These are phyloP conservation scores for Habrosyne pyritoides DNA, from an alignment of 2,888 invertebrate genomes.

Conservation along the genomic window DNA sequence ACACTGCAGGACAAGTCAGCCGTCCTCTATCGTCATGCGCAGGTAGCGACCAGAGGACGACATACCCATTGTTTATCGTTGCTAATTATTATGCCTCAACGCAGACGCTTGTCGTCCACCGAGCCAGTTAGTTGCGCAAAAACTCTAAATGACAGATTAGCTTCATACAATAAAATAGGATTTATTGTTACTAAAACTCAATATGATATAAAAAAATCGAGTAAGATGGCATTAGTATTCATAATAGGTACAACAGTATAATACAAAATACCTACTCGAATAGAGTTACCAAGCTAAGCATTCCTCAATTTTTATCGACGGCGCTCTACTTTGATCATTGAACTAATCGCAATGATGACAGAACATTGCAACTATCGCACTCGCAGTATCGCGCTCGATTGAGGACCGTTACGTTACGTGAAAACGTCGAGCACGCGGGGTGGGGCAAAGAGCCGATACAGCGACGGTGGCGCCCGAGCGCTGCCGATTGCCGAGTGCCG, in stretches of 20 bases:
- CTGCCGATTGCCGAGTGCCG: slow-evolving; percentile 75
- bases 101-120: slow-evolving; percentile 68
- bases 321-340: slow-evolving; percentile 54
- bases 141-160: slow-evolving; percentile 58
- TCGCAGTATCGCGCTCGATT: slow-evolving; percentile 82
- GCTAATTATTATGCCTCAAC: slow-evolving; percentile 81
- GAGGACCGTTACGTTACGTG: slow-evolving; percentile 84
- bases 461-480: slow-evolving; percentile 77
- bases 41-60: slow-evolving; percentile 79
- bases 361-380: slow-evolving; percentile 68
- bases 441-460: slow-evolving; percentile 72
- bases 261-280: slow-evolving; percentile 2
- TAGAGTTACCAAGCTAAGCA: background rate
- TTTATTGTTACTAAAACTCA: too few relatives aligned
- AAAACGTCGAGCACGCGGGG: slow-evolving; percentile 78
- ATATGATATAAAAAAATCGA: too few relatives aligned
- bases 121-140: slow-evolving; percentile 60
- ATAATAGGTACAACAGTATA: slow-evolving; percentile 12
- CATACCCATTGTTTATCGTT: slow-evolving; percentile 81
- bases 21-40: slow-evolving; percentile 78
- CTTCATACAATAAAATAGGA: too few relatives aligned
- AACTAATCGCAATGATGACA: slow-evolving; percentile 59
- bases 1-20: slow-evolving; percentile 72
- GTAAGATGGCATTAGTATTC: too few relatives aligned
- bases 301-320: slow-evolving; percentile 29